A percentile compares a stretch with the other conserved stretches of the same genome.
phyloP scores from a whole-genome alignment of 2,113 vertebrate genomes.

The Fregetta grallaria region DNA sequence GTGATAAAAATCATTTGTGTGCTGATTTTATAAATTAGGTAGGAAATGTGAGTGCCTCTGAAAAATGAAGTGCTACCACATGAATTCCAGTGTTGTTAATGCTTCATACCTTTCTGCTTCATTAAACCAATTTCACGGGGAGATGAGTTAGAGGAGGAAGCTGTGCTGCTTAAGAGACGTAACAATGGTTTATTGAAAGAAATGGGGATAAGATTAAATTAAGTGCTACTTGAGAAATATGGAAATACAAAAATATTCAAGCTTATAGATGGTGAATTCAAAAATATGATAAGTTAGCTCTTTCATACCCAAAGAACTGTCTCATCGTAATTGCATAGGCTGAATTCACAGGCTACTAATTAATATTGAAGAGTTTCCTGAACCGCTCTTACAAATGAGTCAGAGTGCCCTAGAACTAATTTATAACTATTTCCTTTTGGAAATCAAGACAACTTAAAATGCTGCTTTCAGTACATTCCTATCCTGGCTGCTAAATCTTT shows the following conservation, averaged over 20 bases:
- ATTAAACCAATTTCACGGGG: conserved; percentile 99
- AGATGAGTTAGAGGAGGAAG: conserved; percentile 99
- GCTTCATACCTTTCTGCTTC: conserved; percentile 99
- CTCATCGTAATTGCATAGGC: conserved; percentile 74
- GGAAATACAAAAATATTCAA: conserved; percentile 83
- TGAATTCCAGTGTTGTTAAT: conserved; percentile 98
- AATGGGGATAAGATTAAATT: conserved; percentile 98
- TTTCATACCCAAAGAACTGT: conserved; percentile 74
- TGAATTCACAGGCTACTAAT: conserved; percentile 77
- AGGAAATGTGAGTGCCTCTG: conserved; percentile 89
- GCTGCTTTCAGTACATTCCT: conserved; percentile 36
- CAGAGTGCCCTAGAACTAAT: conserved; percentile 59
- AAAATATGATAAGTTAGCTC: conserved; percentile 80
- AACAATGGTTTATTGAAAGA: conserved; percentile 99
- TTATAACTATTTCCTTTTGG: conserved; percentile 67
- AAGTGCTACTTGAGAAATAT: conserved; percentile 98
- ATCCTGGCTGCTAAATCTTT: conserved; percentile 19
- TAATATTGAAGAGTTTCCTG: conserved; percentile 75
- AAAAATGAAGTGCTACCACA: conserved; percentile 93
- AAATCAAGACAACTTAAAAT: conserved; percentile 66
- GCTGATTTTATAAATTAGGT: conserved; percentile 94
- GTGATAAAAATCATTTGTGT: conserved; percentile 97
- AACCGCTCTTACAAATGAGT: conserved; percentile 60
- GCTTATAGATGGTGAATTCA: conserved; percentile 78
- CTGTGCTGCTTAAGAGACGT: conserved; percentile 87